Conservation (phyloP, 2,888 invertebrate species). For the Tachina lurida region DNA sequence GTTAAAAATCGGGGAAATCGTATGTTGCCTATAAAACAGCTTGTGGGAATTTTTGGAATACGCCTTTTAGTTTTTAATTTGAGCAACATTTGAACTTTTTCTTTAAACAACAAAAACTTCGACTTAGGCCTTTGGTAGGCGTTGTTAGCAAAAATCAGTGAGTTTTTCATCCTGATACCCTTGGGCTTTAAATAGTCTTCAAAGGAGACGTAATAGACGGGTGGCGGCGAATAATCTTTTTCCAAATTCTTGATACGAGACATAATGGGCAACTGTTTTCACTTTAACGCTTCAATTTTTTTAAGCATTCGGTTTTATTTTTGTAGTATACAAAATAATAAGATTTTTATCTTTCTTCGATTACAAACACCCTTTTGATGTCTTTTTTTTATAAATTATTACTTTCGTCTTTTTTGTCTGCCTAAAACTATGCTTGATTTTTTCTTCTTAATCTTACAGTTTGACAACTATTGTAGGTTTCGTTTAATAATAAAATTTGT, state of each 20-base stretch:
- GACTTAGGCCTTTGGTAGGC: conserved; percentile 29
- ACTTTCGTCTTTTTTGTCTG: not conserved
- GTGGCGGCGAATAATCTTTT: not conserved
- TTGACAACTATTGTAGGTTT: not conserved
- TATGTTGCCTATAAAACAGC: not conserved
- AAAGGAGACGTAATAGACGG: conserved; percentile 24
- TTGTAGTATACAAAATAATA: conserved; percentile 2
- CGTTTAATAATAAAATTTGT: not conserved
- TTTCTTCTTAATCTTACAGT: not conserved
- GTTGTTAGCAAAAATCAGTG: not conserved
- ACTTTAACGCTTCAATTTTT: not conserved
- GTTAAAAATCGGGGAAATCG: conserved; percentile 65
- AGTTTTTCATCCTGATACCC: conserved; percentile 17
- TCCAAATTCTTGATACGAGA: not conserved
- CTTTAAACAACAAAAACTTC: conserved; percentile 30
- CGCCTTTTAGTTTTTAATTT: not conserved
- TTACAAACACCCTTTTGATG: conserved; percentile 36
- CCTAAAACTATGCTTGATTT: conserved; percentile 53
- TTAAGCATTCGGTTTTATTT: not conserved
- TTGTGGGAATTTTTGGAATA: not conserved
- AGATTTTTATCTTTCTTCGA: not conserved
- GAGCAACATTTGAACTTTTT: not conserved
- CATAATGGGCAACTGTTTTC: conserved; percentile 4
- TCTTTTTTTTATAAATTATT: not conserved
- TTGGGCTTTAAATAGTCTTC: conserved; percentile 65